A percentile compares a stretch with the other conserved stretches of the same genome.
Conservation (phyloP, 2,113 vertebrate species). For the Sebastes fasciatus region DNA sequence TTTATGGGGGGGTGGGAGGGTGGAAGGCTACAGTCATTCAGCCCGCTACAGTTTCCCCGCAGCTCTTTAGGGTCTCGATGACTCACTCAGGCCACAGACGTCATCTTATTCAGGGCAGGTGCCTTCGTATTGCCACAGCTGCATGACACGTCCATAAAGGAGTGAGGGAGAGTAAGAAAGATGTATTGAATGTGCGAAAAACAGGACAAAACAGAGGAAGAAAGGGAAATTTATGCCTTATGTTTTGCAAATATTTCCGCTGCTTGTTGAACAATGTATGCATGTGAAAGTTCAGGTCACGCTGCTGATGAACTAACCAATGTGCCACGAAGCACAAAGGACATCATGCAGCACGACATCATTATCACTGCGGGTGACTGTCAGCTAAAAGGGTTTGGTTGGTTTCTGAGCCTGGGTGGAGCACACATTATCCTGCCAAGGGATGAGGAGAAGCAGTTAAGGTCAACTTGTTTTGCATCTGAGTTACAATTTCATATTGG, state of each 20-base stretch:
- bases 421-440: neutral
- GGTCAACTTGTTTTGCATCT: slow-evolving; percentile 10
- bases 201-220: neutral
- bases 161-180: neutral
- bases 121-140: slow-evolving; percentile 39
- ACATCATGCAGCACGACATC: neutral
- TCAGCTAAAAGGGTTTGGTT: neutral
- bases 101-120: slow-evolving; percentile 61
- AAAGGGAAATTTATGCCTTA: neutral
- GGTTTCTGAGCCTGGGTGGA: neutral
- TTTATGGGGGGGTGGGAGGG: slow-evolving; percentile 27
- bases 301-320: neutral
- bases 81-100: slow-evolving; percentile 61
- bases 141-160: neutral
- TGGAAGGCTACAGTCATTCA: slow-evolving; percentile 40
- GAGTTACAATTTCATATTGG: neutral
- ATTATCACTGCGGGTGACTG: neutral
- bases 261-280: neutral
- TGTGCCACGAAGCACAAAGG: neutral
- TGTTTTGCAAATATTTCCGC: neutral
- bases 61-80: slow-evolving; percentile 54
- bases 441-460: slow-evolving; percentile 8
- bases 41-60: slow-evolving; percentile 28
- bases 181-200: neutral
- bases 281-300: neutral